Conservation (phyloP, 1,140 invertebrate genomes). For the Platorchestia sp. region DNA sequence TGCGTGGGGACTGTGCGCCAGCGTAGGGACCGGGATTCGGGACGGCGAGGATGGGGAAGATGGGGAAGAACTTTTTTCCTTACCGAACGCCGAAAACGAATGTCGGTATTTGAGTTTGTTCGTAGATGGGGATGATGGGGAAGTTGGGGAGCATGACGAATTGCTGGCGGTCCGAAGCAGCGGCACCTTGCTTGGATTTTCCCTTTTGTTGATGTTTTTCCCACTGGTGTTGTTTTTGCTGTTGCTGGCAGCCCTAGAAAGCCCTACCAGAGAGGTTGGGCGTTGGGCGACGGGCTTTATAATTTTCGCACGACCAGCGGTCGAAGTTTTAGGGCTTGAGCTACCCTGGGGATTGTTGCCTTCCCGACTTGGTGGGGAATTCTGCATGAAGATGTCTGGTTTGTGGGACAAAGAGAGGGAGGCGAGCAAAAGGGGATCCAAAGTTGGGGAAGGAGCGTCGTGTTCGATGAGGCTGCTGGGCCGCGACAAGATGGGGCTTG, state of each 20-base stretch:
- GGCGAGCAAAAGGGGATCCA: neutral
- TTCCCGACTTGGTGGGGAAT: neutral
- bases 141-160: neutral
- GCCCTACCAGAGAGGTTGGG: neutral
- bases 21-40: slow-evolving; percentile 23
- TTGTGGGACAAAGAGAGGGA: neutral
- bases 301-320: neutral
- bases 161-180: neutral
- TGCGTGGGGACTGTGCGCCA: slow-evolving; percentile 18
- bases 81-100: neutral
- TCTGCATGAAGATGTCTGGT: neutral
- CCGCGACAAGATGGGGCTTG: neutral
- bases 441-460: slow-evolving; percentile 12
- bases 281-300: neutral
- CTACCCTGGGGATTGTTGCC: neutral
- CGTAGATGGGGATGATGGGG: neutral
- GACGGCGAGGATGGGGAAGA: slow-evolving; percentile 5
- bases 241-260: neutral
- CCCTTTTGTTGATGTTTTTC: neutral
- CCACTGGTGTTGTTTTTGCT: neutral
- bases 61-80: neutral
- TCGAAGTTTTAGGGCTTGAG: neutral
- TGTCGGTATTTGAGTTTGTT: neutral
- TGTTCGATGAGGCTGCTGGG: slow-evolving; percentile 18
- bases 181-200: neutral